phyloP scores from a whole-genome alignment of 2,797 vertebrate genomes.

The Benthosema pterotum region DNA sequence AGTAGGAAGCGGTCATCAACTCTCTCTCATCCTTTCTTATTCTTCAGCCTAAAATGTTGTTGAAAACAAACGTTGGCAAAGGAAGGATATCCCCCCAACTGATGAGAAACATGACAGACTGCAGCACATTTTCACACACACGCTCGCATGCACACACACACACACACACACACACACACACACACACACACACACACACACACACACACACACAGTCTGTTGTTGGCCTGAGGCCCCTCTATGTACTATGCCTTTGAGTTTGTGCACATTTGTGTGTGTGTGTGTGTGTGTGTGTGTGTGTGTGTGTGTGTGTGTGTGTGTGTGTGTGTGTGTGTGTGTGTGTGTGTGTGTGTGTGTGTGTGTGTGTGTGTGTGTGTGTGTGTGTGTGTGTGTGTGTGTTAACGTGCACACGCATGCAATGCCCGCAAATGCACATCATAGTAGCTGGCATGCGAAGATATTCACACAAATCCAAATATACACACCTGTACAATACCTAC shows the following conservation, averaged over 20 bases:
- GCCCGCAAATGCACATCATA: too few species aligned
- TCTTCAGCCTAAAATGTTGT: conserved; percentile 21
- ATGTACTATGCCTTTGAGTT: too few species aligned
- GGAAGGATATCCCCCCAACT: conserved; percentile 45
- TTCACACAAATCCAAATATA: not conserved
- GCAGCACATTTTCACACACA: too few species aligned
- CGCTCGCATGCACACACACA: too few species aligned
- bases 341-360: not conserved
- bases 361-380: not conserved
- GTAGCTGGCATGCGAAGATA: not conserved
- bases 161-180: too few species aligned
- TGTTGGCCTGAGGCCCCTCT: conserved; percentile 33
- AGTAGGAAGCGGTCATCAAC: conserved; percentile 48
- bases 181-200: not conserved
- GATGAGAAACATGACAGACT: conserved; percentile 16
- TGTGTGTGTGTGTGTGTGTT: too few species aligned
- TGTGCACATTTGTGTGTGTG: conserved; percentile 1
- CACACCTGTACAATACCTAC: conserved; percentile 19
- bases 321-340: conserved; percentile 28
- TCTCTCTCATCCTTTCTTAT: conserved; percentile 35
- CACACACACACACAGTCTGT: not conserved
- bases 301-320: not conserved
- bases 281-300: not conserved
- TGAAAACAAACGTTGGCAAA: conserved; percentile 39
- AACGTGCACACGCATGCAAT: not conserved